A percentile compares a stretch with the other conserved stretches of the same genome.
phyloP scores from a whole-genome alignment of 2,797 vertebrate species.

The Myotis myotis region DNA sequence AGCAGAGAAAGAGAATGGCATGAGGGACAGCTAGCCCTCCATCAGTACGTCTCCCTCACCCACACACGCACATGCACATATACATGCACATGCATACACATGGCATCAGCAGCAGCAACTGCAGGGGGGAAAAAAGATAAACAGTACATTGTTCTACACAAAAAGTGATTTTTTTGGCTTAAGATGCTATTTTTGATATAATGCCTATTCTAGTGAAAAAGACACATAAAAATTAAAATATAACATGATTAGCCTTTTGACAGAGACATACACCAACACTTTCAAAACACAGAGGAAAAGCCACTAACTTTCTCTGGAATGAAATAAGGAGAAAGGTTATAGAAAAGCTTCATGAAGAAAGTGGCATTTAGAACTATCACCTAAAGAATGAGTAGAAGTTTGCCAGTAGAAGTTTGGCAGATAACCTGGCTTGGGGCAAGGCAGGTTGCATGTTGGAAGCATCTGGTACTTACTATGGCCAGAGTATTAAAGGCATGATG shows the following conservation, averaged over 20 bases:
- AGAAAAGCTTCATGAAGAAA: not conserved
- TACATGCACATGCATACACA: rapidly evolving
- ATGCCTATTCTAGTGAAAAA: not conserved
- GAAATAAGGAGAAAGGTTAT: not conserved
- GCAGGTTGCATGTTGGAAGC: not conserved
- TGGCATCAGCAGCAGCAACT: not conserved
- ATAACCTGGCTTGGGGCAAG: not conserved
- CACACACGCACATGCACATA: not conserved
- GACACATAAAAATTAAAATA: not conserved
- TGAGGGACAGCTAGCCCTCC: not conserved
- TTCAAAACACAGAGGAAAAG: not conserved
- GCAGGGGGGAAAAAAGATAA: not conserved
- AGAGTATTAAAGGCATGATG: not conserved
- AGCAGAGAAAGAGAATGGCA: not conserved
- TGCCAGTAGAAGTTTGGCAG: not conserved
- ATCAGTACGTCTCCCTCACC: too few relatives aligned
- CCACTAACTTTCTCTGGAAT: not conserved
- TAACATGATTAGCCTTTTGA: not conserved
- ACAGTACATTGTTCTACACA: not conserved
- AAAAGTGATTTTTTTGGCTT: not conserved
- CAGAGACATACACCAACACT: not conserved
- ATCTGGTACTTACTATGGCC: not conserved
- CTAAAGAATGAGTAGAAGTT: not conserved
- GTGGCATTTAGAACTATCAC: not conserved
- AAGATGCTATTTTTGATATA: not conserved